Evolutionary conservation across 2,888 invertebrate species (phyloP).

Genomic region (Conus canariensis): DNA sequence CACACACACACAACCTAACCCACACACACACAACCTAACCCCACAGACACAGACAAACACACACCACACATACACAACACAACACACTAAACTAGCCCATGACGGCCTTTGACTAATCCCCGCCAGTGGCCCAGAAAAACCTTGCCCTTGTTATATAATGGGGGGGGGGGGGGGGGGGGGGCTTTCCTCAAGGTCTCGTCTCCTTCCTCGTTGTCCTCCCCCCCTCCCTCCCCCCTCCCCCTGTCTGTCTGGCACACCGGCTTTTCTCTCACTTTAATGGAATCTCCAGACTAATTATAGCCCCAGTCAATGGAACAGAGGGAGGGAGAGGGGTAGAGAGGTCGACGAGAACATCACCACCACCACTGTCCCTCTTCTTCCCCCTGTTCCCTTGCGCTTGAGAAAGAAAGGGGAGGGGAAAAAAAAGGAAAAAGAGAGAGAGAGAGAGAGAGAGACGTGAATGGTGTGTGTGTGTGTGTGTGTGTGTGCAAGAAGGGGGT

Average conservation of each 20-base stretch:
- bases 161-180: not conserved
- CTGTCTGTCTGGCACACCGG: not conserved
- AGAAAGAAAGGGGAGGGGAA: not conserved
- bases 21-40: not conserved
- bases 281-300: constrained; percentile 45
- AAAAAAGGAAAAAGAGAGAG: no score
- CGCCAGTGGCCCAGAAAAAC: not conserved
- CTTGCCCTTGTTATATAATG: constrained; percentile 33
- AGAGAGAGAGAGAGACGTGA: no score
- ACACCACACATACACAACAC: not conserved
- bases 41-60: not conserved
- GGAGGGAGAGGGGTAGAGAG: not conserved
- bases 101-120: no score
- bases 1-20: no score
- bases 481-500: not conserved
- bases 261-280: constrained; percentile 37
- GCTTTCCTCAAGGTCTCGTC: constrained; percentile 22
- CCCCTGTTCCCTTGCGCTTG: not conserved
- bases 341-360: not conserved
- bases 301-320: constrained; percentile 38
- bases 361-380: not conserved
- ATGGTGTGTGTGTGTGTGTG: not conserved
- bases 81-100: not conserved
- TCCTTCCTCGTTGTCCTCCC: no score
- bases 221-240: not conserved